phyloP scores from a whole-genome alignment of 2,797 vertebrate genomes.

The Smutsia temminckii region DNA sequence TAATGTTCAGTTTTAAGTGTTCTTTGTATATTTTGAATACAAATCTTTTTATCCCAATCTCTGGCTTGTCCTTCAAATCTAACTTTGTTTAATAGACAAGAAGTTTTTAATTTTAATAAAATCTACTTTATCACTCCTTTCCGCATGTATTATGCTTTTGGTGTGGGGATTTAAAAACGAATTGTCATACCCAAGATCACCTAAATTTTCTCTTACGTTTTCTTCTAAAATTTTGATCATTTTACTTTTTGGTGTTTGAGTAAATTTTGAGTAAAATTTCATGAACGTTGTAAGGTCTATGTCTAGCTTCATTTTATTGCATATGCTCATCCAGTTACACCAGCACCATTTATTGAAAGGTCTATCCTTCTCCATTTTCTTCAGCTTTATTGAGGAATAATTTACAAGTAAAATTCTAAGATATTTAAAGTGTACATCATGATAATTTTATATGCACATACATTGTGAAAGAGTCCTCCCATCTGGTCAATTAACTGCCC shows the following conservation, averaged over 20 bases:
- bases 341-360: neutral
- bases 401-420: neutral
- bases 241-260: neutral
- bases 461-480: neutral
- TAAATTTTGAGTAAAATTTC: neutral
- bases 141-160: neutral
- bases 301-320: neutral
- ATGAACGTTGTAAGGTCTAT: neutral
- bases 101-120: neutral
- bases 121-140: neutral
- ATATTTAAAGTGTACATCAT: neutral
- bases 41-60: neutral
- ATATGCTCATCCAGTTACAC: neutral
- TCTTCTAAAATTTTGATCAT: neutral
- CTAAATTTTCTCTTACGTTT: neutral
- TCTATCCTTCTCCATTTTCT: neutral
- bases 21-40: neutral
- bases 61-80: neutral
- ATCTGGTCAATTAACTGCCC: neutral
- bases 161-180: neutral
- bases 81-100: neutral
- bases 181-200: neutral
- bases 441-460: neutral
- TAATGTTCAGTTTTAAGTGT: neutral
- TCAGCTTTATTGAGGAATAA: neutral